A percentile compares a stretch with the other conserved stretches of the same genome.
Evolutionary conservation across 2,797 vertebrate species (phyloP).

Genomic region (Eurystomus glaucurus): DNA sequence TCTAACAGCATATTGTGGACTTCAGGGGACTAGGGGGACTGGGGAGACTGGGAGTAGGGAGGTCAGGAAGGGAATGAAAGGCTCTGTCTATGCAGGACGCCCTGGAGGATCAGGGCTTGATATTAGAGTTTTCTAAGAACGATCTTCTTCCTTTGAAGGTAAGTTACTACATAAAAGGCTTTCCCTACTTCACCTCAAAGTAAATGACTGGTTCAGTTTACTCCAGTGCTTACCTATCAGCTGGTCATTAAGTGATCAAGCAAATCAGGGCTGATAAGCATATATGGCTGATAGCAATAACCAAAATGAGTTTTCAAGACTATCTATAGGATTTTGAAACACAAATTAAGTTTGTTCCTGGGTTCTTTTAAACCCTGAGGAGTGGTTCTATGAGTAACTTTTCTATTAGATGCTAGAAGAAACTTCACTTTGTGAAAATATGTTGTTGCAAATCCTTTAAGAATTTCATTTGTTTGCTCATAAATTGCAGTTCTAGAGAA

Average conservation of each 20-base stretch:
- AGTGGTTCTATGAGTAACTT: background rate
- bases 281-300: background rate
- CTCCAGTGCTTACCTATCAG: background rate
- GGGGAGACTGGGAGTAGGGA: background rate
- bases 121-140: background rate
- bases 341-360: background rate
- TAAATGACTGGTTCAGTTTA: background rate
- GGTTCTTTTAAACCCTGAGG: background rate
- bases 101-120: background rate
- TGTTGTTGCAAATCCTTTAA: background rate
- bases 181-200: background rate
- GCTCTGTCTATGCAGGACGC: background rate
- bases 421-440: background rate
- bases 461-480: background rate
- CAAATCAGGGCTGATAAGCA: background rate
- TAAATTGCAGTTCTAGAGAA: background rate
- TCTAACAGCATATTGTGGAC: accelerated
- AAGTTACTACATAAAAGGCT: background rate
- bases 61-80: background rate
- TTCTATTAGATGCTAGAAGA: background rate
- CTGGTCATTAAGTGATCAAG: background rate
- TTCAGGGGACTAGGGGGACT: background rate
- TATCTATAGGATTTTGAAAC: background rate
- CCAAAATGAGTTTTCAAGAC: background rate
- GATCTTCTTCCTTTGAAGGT: background rate